Conservation (phyloP, 2,888 invertebrate species). For the Drosophila kuntzei region DNA sequence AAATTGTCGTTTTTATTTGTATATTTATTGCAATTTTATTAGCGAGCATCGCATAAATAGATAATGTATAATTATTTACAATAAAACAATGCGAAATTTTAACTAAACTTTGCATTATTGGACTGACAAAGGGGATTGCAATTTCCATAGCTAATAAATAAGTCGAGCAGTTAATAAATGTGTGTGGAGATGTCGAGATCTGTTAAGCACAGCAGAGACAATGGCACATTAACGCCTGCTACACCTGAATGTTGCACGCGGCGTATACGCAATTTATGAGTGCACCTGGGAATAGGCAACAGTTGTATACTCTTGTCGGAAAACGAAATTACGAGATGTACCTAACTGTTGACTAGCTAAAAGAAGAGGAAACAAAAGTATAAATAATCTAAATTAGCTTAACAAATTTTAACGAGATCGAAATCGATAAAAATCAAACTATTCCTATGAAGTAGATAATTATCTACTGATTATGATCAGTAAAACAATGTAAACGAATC, state of each 20-base stretch:
- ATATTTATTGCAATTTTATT: conserved; percentile 30
- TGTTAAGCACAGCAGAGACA: conserved; percentile 12
- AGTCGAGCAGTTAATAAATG: conserved; percentile 12
- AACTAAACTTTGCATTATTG: conserved; percentile 1
- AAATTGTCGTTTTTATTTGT: conserved; percentile 12
- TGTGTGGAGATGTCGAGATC: too few relatives aligned
- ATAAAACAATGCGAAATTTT: neutral
- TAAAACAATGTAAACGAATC: too few relatives aligned
- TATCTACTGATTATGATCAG: too few relatives aligned
- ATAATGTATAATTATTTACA: conserved; percentile 19
- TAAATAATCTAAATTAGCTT: neutral
- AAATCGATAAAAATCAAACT: too few relatives aligned
- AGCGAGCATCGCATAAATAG: conserved; percentile 21
- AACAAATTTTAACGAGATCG: too few relatives aligned
- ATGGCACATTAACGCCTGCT: conserved; percentile 19
- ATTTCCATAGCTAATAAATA: conserved; percentile 25
- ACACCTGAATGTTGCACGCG: conserved; percentile 1
- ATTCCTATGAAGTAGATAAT: too few relatives aligned
- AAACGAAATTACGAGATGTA: neutral
- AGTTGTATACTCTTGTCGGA: neutral
- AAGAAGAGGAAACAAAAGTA: neutral
- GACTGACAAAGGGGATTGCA: conserved; percentile 1
- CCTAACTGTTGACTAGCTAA: neutral
- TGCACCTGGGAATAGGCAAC: conserved; percentile 19
- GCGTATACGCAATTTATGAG: conserved; percentile 36